Base-by-base conservation (phyloP, 2,797 vertebrate genomes). In the Varecia variegata region DNA sequence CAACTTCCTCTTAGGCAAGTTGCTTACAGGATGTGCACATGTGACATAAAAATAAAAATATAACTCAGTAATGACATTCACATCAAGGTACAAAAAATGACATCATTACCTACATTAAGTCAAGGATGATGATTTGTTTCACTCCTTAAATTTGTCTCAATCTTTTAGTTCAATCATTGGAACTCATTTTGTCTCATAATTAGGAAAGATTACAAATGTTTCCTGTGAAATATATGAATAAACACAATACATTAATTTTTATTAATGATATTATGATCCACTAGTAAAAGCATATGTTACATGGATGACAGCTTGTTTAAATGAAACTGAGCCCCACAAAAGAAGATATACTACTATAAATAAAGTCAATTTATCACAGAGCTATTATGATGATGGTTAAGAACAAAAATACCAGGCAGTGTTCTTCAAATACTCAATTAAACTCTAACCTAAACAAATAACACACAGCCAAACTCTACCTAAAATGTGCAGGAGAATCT, bases 341-440 rank as follows among this genome's bases (percentile, higher is more conserved):
- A 91, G 70, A 95, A 88, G 94, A 80, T 90, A 92, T 20, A 54
- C 45, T 30, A 58, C 68, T 73, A 23, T 50, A 65, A n/a, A 54
- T 58, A 84, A 97, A 90, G 68, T 81, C 71, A 94, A n/a, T 67
- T 88, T 27, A 81, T 79, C 92, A 91, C 52, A 89, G 45, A 70
- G 20, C 25, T 79, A 76, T 54, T 96, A 79, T 32, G 45, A 73
- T 84, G 23, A 88, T 52, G 18, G 45, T 38, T 84, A 77, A 89
- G 23, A 88, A 62, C 17, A 95, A 82, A 95, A 94, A 38, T 40
- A 82, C n/a, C 82, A 58, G 25, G 71, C 58, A 93, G 56, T 45
- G 6, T 32, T 89, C 70, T 96, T 94, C 60, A 90, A 84, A 56
- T 70, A 65, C 21, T 71, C 56, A 81, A 30, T 73, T 73, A 85